Conservation (phyloP, 2,797 vertebrate species). For the Sus cebifrons region DNA sequence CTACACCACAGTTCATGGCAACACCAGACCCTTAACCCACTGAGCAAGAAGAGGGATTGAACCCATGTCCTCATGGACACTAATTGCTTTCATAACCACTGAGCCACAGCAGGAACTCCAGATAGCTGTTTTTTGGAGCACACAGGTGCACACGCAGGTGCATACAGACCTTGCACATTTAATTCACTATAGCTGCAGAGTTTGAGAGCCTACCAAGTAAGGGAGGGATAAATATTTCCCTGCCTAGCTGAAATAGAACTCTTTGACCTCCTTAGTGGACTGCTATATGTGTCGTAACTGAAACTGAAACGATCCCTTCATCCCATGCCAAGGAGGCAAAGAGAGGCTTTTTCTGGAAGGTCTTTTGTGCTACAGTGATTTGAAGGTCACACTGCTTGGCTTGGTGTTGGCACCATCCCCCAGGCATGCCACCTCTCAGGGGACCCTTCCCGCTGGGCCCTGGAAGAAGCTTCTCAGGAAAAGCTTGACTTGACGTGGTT, state of each 20-base stretch:
- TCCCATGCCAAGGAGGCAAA: neutral
- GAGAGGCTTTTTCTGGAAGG: conserved; percentile 5
- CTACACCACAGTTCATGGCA: no score
- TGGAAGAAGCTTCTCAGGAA: conserved; percentile 69
- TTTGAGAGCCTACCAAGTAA: neutral
- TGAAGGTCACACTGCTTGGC: conserved; percentile 75
- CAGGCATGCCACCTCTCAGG: conserved; percentile 25
- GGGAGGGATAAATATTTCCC: neutral
- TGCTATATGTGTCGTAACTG: neutral
- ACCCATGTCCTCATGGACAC: no score
- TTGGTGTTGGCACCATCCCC: neutral
- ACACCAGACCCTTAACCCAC: no score
- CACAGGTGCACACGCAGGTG: no score
- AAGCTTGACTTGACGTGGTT: conserved; percentile 60
- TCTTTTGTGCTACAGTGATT: conserved; percentile 50
- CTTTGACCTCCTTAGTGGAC: neutral
- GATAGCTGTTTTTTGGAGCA: no score
- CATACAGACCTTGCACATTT: neutral
- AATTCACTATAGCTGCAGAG: neutral
- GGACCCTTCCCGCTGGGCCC: conserved; percentile 61
- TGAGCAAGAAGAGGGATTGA: no score
- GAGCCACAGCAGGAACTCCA: no score
- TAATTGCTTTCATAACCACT: no score
- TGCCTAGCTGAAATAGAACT: neutral
- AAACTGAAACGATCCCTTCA: neutral